phyloP scores from a whole-genome alignment of 2,113 vertebrate genomes.

The Oreochromis tanganicae region DNA sequence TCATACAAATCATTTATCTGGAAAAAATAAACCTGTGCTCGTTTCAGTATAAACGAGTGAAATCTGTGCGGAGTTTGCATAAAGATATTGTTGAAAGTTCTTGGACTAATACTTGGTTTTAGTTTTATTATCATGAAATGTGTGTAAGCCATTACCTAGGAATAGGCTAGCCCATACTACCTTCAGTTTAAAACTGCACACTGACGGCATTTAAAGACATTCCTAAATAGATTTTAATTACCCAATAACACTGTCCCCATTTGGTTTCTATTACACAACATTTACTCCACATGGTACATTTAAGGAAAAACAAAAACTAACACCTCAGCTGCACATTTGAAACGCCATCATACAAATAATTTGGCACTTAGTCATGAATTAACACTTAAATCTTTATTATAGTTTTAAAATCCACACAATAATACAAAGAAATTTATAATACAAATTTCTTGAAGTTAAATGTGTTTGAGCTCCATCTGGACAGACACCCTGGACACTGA shows the following conservation, averaged over 20 bases:
- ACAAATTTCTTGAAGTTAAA: neutral
- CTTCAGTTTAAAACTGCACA: neutral
- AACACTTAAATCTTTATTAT: too few relatives aligned
- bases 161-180: neutral
- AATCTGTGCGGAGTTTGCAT: neutral
- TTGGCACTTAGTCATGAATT: too few relatives aligned
- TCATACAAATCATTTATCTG: neutral
- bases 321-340: accelerated
- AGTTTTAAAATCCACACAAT: neutral
- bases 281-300: neutral
- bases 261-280: neutral
- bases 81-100: neutral
- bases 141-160: neutral
- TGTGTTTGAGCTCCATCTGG: neutral
- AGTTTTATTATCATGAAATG: neutral
- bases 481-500: neutral
- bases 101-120: neutral
- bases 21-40: neutral
- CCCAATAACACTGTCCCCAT: neutral
- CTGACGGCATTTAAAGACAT: neutral
- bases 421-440: too few relatives aligned
- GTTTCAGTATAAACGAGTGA: neutral
- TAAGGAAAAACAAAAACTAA: too few relatives aligned
- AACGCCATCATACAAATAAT: neutral
- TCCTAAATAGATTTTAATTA: neutral